phyloP scores from a whole-genome alignment of 2,113 vertebrate species.

The Notechis scutatus region DNA sequence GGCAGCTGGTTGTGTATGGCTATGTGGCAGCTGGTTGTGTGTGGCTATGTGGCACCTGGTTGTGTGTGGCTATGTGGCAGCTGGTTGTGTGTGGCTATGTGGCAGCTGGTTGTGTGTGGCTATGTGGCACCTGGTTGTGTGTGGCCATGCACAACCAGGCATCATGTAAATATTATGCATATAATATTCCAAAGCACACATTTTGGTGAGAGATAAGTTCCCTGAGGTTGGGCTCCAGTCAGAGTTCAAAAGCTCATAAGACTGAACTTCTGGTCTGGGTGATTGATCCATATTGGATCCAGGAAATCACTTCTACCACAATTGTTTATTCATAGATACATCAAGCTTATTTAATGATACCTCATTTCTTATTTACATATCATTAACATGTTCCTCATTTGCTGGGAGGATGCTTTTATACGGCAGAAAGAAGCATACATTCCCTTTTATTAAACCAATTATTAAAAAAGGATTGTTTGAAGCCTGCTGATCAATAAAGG shows the following conservation, averaged over 20 bases:
- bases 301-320: background rate
- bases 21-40: too few relatives aligned
- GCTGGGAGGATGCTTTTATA: background rate
- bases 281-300: background rate
- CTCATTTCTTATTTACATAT: background rate
- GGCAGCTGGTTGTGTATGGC: too few relatives aligned
- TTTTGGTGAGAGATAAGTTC: too few relatives aligned
- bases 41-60: too few relatives aligned
- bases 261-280: background rate
- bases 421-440: background rate
- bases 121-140: too few relatives aligned
- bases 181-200: too few relatives aligned
- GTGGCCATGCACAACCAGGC: too few relatives aligned
- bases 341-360: background rate
- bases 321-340: background rate
- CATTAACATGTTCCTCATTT: background rate
- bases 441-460: conserved; percentile 35
- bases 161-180: too few relatives aligned
- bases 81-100: too few relatives aligned
- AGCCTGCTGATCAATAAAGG: conserved; percentile 38
- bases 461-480: conserved; percentile 40
- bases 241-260: background rate
- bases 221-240: background rate
- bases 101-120: too few relatives aligned
- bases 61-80: too few relatives aligned